Evolutionary conservation across 2,888 invertebrate genomes (phyloP).

Genomic region (Himalopsyche anomala): DNA sequence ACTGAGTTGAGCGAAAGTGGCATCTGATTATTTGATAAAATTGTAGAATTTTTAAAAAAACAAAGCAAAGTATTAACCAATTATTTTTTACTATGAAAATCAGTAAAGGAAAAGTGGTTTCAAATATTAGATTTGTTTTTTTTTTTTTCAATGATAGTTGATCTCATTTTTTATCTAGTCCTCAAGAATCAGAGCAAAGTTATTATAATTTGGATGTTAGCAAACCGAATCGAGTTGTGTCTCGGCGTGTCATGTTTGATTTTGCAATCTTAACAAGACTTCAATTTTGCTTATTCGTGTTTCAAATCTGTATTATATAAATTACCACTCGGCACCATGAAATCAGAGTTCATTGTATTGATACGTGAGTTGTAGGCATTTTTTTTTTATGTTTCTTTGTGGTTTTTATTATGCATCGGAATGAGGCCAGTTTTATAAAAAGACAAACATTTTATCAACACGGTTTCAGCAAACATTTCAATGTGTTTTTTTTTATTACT

Average conservation of each 20-base stretch:
- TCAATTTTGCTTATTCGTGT: not conserved
- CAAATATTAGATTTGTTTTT: too few species aligned
- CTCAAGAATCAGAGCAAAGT: not conserved
- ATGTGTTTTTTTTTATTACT: too few species aligned
- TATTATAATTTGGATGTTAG: not conserved
- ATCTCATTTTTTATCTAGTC: not conserved
- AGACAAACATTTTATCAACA: too few species aligned
- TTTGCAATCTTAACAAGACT: not conserved
- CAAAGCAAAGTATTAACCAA: too few species aligned
- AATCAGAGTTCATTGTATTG: not conserved
- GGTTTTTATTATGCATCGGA: slow-evolving; percentile 20
- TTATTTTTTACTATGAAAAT: too few species aligned
- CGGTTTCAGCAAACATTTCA: too few species aligned
- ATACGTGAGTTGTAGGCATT: not conserved
- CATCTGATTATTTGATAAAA: too few species aligned
- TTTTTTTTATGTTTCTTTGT: slow-evolving; percentile 31
- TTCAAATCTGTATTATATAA: not conserved
- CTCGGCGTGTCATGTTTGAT: not conserved
- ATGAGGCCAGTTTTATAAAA: not conserved
- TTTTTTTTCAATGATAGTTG: not conserved
- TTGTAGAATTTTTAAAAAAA: too few species aligned
- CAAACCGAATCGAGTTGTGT: not conserved
- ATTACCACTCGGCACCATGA: not conserved
- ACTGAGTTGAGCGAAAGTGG: too few species aligned
- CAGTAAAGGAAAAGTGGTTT: too few species aligned